Conservation (phyloP, 2,113 vertebrate species). For the Odocoileus hemionus region DNA sequence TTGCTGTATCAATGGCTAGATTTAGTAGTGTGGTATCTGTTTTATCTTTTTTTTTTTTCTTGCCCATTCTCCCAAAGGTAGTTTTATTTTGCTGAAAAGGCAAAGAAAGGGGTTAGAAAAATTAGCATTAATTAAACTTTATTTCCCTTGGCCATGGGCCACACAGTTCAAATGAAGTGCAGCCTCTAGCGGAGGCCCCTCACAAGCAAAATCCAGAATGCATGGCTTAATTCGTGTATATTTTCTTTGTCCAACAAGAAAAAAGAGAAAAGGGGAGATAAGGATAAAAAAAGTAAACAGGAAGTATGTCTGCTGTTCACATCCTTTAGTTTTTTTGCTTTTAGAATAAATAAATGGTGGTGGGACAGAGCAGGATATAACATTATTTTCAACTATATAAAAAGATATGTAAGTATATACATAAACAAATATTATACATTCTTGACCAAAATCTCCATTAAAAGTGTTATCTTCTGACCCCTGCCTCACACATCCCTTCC, state of each 20-base stretch:
- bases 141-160: slow-evolving; percentile 81
- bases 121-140: slow-evolving; percentile 84
- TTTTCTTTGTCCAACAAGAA: slow-evolving; percentile 63
- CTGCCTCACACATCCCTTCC: not conserved
- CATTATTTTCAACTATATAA: not conserved
- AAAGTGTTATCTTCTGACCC: not conserved
- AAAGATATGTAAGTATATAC: not conserved
- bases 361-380: not conserved
- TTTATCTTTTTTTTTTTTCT: slow-evolving; percentile 66
- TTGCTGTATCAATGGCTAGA: slow-evolving; percentile 64
- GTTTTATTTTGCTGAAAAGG: slow-evolving; percentile 79
- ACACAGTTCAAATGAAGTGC: slow-evolving; percentile 81
- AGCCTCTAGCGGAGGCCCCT: slow-evolving; percentile 66
- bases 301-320: slow-evolving; percentile 28
- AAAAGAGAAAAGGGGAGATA: not conserved
- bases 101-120: slow-evolving; percentile 78
- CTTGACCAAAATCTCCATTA: not conserved
- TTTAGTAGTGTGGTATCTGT: slow-evolving; percentile 68
- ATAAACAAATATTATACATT: not conserved
- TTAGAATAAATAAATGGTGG: not conserved
- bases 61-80: slow-evolving; percentile 76
- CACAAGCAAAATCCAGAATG: slow-evolving; percentile 70
- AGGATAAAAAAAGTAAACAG: not conserved
- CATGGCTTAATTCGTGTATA: slow-evolving; percentile 70
- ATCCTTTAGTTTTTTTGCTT: slow-evolving; percentile 29